A percentile compares a stretch with the other conserved stretches of the same genome.
Conservation (phyloP, 2,113 vertebrate species). For the Tupaia tana region DNA sequence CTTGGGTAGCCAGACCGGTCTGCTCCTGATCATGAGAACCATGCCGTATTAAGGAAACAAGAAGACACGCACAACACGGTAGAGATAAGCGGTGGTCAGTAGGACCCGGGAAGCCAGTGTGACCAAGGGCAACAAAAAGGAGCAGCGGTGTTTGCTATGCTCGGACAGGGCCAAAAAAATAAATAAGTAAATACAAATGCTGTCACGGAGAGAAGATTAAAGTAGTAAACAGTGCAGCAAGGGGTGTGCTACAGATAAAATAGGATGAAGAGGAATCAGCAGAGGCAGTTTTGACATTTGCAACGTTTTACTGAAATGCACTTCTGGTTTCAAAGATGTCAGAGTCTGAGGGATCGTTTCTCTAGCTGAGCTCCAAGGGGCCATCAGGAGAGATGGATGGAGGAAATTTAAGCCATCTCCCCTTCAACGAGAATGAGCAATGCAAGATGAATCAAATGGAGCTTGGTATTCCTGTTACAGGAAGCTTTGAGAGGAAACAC, state of each 20-base stretch:
- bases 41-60: conserved; percentile 35
- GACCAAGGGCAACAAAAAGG: not conserved
- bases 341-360: conserved; percentile 55
- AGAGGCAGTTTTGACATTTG: conserved; percentile 63
- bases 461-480: not conserved
- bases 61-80: rapidly evolving
- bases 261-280: not conserved
- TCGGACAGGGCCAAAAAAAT: not conserved
- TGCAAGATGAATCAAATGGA: not conserved
- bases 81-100: conserved; percentile 38
- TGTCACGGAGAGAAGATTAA: conserved; percentile 70
- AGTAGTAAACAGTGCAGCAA: conserved; percentile 47
- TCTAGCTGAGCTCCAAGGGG: not conserved
- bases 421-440: not conserved
- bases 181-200: not conserved
- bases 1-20: not conserved
- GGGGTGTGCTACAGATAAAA: conserved; percentile 49
- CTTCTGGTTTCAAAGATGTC: conserved; percentile 57
- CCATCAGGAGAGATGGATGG: not conserved
- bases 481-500: not conserved
- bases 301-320: not conserved
- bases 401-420: not conserved
- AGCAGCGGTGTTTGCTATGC: conserved; percentile 8
- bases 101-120: not conserved
- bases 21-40: not conserved